Evolutionary conservation across 2,888 invertebrate genomes (phyloP).

Genomic region (Amphipoea lucens): DNA sequence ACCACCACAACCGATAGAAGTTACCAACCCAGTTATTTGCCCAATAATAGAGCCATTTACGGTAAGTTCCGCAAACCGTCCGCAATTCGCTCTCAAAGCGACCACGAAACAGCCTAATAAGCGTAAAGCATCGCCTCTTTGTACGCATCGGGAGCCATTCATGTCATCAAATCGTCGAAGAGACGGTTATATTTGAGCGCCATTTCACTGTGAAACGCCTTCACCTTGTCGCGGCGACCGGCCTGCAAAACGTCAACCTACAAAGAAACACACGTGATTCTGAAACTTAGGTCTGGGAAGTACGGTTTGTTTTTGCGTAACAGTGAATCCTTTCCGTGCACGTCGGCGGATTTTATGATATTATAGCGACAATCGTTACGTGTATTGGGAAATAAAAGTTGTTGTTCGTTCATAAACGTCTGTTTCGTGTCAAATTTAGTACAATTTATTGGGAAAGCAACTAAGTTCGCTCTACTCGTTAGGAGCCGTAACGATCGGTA

Average conservation of each 20-base stretch:
- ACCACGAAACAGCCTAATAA: conserved; percentile 46
- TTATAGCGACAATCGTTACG: conserved; percentile 67
- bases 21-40: conserved; percentile 21
- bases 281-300: background rate
- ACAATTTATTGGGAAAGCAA: conserved; percentile 64
- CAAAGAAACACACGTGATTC: conserved; percentile 5
- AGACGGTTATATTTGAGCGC: conserved; percentile 56
- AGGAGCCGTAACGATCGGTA: conserved; percentile 39
- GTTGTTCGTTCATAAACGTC: conserved; percentile 69
- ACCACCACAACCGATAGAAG: background rate
- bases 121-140: conserved; percentile 37
- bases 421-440: conserved; percentile 68
- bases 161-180: conserved; percentile 59
- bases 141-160: conserved; percentile 51
- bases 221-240: conserved; percentile 59
- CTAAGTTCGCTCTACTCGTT: conserved; percentile 50
- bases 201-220: conserved; percentile 65
- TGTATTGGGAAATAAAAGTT: conserved; percentile 70
- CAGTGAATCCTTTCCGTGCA: conserved; percentile 33
- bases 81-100: conserved; percentile 12
- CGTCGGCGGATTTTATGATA: conserved; percentile 63
- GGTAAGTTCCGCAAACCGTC: conserved; percentile 12
- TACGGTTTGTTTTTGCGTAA: conserved; percentile 34
- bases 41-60: conserved; percentile 30
- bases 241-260: conserved; percentile 37